These are phyloP conservation scores for Ganaspis sp. DNA, from an alignment of 1,140 invertebrate species.

Conservation along the genomic window DNA sequence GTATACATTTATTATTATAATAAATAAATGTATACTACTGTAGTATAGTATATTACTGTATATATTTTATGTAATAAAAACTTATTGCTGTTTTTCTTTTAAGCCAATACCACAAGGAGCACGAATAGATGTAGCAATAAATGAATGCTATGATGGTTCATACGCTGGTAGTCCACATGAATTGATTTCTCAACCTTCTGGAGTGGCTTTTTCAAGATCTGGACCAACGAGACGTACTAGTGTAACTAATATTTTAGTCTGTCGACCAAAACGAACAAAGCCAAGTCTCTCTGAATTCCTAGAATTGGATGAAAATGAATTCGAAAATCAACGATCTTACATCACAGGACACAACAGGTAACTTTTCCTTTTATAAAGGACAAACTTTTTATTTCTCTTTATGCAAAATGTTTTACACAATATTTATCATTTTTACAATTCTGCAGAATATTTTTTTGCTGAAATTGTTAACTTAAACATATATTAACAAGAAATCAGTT, in stretches of 20 bases:
- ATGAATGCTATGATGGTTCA: constrained; percentile 96
- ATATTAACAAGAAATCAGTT: background rate
- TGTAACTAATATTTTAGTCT: constrained; percentile 93
- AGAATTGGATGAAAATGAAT: constrained; percentile 87
- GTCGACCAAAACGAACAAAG: constrained; percentile 85
- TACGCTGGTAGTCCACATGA: constrained; percentile 97
- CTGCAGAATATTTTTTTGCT: too few species aligned
- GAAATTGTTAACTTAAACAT: too few species aligned
- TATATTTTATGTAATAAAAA: too few species aligned
- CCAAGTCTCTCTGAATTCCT: constrained; percentile 90
- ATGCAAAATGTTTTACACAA: too few species aligned
- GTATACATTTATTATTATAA: too few species aligned
- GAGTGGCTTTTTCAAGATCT: constrained; percentile 82
- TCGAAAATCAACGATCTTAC: constrained; percentile 88
- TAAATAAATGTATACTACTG: too few species aligned
- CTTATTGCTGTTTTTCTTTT: constrained; percentile 55
- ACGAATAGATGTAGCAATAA: constrained; percentile 95
- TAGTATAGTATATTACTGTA: too few species aligned
- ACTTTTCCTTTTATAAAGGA: constrained; percentile 33
- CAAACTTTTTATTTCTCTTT: background rate
- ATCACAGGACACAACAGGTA: constrained; percentile 93
- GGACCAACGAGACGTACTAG: constrained; percentile 90
- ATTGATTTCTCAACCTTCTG: constrained; percentile 84
- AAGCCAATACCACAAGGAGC: constrained; percentile 89
- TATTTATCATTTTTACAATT: too few species aligned